Conservation (phyloP, 92 coral and sea anemone genomes). For the Diadumene lineata region DNA sequence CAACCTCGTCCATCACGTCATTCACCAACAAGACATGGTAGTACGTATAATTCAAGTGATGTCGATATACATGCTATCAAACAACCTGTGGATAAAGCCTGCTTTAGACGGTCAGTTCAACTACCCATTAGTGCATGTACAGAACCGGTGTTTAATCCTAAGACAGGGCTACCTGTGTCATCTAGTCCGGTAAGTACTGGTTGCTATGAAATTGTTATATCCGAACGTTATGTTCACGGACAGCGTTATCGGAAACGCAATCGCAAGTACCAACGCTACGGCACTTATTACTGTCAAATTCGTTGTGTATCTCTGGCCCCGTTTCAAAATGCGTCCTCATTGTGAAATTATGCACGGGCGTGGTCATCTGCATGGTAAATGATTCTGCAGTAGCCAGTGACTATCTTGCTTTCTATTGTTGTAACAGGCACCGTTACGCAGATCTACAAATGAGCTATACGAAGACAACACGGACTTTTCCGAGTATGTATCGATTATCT, state of each 20-base stretch:
- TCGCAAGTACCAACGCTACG: too few species aligned
- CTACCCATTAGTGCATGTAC: constrained; percentile 73
- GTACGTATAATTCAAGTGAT: constrained; percentile 30
- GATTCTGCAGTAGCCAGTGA: too few species aligned
- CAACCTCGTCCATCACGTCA: background rate
- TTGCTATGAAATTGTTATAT: too few species aligned
- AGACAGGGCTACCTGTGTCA: constrained; percentile 92
- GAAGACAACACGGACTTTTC: constrained; percentile 39
- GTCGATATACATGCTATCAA: constrained; percentile 40
- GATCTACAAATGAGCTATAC: constrained; percentile 76
- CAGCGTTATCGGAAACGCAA: too few species aligned
- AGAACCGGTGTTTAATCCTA: constrained; percentile 88
- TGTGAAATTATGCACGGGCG: too few species aligned
- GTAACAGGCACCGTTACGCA: constrained; percentile 75
- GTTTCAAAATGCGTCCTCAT: too few species aligned
- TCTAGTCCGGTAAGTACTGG: constrained; percentile 89
- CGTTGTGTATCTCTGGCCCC: too few species aligned
- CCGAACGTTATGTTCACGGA: too few species aligned
- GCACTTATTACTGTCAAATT: too few species aligned
- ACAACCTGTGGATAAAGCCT: constrained; percentile 36
- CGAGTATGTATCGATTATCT: constrained; percentile 40
- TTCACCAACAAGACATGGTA: constrained; percentile 29
- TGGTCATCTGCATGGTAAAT: too few species aligned
- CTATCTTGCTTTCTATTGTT: background rate
- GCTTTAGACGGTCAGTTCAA: constrained; percentile 44